Base-by-base conservation (phyloP, 1,140 invertebrate species). In the Reticulitermes speratus region DNA sequence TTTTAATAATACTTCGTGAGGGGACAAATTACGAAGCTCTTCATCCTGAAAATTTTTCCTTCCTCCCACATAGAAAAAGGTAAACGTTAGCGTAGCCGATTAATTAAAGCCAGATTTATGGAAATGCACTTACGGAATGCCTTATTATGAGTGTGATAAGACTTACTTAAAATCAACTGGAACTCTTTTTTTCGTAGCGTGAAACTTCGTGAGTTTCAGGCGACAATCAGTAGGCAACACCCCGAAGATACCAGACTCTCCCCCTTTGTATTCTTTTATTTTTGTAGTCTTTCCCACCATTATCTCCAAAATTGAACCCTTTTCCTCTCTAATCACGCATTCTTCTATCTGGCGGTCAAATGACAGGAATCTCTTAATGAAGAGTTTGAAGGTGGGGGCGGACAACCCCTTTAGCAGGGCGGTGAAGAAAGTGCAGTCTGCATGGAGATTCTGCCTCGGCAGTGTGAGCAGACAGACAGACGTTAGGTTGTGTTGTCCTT, bases 311-410 rank as follows among this genome's bases (percentile, higher is more conserved):
- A 75, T 75, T 75, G 65, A 75, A 75, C 65, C 65, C 65, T 75
- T 75, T 75, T 30, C 1, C 11, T 30, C 65, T 75, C 65, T 75
- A 75, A 75, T 75, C 65, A 75, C 65, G 7, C 65, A 75, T 75
- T 75, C 65, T 75, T 75, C 25, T 9, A 30, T 75, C 65, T 75
- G 25, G 3, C 65, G 65, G 65, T 75, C 65, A 75, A 75, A 75
- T 30, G 65, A 75, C 65, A 75, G 65, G 65, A 75, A 75, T 75
- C 65, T 75, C 65, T n/a, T 75, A 75, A 75, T 75, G 65, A 75
- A 75, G 65, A 75, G 25, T 30, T 75, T 5, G n/a, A 65, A 65
- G 38, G 38, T 38, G 38, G 38, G 38, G 65, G 65, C 25, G 65
- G 30, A 6, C n/a, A 30, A 14, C n/a, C 65, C n/a, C n/a, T 14